These are phyloP conservation scores for Lycophotia porphyrea DNA, from an alignment of 2,888 invertebrate species.

Conservation along the genomic window DNA sequence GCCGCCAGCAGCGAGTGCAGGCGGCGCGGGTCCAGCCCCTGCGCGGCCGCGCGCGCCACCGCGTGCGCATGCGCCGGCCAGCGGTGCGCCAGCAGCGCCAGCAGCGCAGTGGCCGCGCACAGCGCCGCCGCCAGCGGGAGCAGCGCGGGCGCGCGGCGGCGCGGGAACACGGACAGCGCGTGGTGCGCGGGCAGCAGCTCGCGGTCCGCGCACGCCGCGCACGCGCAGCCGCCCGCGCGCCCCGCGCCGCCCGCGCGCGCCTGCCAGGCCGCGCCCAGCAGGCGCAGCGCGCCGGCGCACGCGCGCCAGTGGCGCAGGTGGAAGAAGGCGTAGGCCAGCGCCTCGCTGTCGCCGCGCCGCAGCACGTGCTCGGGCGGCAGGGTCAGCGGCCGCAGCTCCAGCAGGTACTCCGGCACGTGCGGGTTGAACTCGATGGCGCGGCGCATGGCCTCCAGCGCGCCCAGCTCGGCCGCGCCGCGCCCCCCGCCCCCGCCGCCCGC, in stretches of 20 bases:
- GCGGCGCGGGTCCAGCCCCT: conserved; percentile 67
- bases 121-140: conserved; percentile 96
- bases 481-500: conserved; percentile 93
- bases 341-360: conserved; percentile 98
- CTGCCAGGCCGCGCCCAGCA: conserved; percentile 97
- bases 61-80: conserved; percentile 73
- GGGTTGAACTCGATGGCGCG: conserved; percentile 99
- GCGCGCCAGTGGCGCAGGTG: conserved; percentile 99
- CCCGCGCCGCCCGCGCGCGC: conserved; percentile 93
- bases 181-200: conserved; percentile 95
- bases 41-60: conserved; percentile 68
- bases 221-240: conserved; percentile 92
- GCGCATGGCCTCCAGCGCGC: conserved; percentile 95
- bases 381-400: conserved; percentile 98
- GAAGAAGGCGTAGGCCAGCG: conserved; percentile 98
- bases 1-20: conserved; percentile 71
- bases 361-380: conserved; percentile 99
- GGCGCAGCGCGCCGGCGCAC: conserved; percentile 97
- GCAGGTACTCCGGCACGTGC: conserved; percentile 98
- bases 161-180: conserved; percentile 96
- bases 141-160: conserved; percentile 93
- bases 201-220: conserved; percentile 94
- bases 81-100: conserved; percentile 90
- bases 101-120: conserved; percentile 92
- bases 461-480: conserved; percentile 96